Conservation (phyloP, 2,888 invertebrate species). For the Synergus laeviventris region DNA sequence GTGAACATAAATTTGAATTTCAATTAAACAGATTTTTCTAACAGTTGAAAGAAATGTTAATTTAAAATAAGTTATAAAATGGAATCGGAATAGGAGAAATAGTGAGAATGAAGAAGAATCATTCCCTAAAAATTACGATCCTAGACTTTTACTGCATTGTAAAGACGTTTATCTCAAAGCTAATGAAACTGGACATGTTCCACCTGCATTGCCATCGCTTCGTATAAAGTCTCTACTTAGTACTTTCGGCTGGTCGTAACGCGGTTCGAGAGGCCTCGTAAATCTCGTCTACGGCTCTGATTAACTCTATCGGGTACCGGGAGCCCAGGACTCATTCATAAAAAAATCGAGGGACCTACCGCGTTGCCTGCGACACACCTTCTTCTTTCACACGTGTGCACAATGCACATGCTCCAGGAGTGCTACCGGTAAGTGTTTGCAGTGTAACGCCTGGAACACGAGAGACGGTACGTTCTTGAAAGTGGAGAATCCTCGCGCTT, state of each 20-base stretch:
- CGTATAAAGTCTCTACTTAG: constrained; percentile 34
- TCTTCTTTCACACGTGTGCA: constrained; percentile 30
- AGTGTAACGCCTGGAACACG: constrained; percentile 23
- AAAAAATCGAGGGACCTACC: constrained; percentile 54
- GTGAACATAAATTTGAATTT: too few relatives aligned
- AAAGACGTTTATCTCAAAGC: constrained; percentile 35
- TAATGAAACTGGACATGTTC: constrained; percentile 37
- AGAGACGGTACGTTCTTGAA: constrained; percentile 12
- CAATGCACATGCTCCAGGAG: constrained; percentile 7
- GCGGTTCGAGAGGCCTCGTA: constrained; percentile 48
- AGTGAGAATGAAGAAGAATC: not conserved
- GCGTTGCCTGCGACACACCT: constrained; percentile 42
- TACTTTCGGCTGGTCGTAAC: constrained; percentile 39
- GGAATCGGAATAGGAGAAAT: not conserved
- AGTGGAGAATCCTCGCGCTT: constrained; percentile 19
- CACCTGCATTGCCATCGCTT: constrained; percentile 31
- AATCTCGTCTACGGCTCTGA: constrained; percentile 54
- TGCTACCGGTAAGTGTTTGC: constrained; percentile 35
- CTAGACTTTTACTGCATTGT: not conserved
- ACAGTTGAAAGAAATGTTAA: not conserved
- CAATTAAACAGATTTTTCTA: too few relatives aligned
- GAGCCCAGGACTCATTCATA: constrained; percentile 40
- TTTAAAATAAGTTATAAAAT: constrained; percentile 31
- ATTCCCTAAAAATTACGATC: constrained; percentile 10
- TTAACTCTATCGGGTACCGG: constrained; percentile 52